Base-by-base conservation (phyloP, 2,888 invertebrate species). In the Autographa pulchrina region DNA sequence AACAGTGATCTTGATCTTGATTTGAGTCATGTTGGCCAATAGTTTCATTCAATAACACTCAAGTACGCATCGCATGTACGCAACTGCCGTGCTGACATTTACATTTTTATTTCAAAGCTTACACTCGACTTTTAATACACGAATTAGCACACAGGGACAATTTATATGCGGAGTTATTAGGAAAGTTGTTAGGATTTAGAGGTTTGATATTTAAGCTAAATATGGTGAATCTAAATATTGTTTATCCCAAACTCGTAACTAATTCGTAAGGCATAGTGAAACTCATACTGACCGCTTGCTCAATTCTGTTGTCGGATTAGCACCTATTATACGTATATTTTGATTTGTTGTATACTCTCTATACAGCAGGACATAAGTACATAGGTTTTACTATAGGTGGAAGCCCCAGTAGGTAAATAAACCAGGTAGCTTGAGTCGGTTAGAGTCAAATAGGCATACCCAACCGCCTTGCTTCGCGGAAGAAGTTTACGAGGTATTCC, bases 1-100 rank as follows among this genome's bases (percentile, higher is more conserved):
- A 64, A 62, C 52, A 58, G 61, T 77, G 67, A 72, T 72, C 72
- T 75, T 74, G 78, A 77, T 77, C 72, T 78, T 80, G 69, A 60
- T 65, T 61, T n/a, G 18, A 43, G 59, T 62, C 16, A n/a, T 61
- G 54, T 74, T 68, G 32, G 65, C 66, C 62, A 80, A 74, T 71
- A 68, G 43, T 75, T 66, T 35, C 61, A 60, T 41, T 32, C 68
- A 76, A 78, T 70, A 64, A 18, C 43, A 64, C 68, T 62, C 70
- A 70, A 70, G 68, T 72, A 65, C 43, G 11, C 13, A 43, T 64
- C 25, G 76, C 64, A 56, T 76, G 72, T 61, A 32, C 32, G 14
- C 48, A 61, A n/a, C 8, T 41, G 63, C 62, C 56, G 76, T 66
- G 14, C 11, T 16, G 25, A 43, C 16, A 4, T 41, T 56, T 43